Evolutionary conservation across 2,113 vertebrate species (phyloP), one percentile per base, ranked within the genome.

Genomic region (Hemichromis elongatus): DNA sequence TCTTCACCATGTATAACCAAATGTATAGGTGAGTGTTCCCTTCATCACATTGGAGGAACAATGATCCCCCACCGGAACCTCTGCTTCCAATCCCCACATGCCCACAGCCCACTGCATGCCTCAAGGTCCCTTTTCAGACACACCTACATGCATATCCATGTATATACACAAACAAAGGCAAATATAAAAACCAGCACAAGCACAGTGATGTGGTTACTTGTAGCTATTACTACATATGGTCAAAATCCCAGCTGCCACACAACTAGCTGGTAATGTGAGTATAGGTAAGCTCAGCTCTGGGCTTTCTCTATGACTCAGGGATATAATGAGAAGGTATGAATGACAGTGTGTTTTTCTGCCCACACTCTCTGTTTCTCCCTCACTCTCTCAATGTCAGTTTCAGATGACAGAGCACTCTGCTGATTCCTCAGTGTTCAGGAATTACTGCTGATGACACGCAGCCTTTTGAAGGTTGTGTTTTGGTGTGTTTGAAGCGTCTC

Each of bases 391-490:
- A 82, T 84, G 89, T 86, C 92, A 88, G 92, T 90, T 89, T 95
- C 92, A 55, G 91, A 90, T 95, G 90, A 92, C 94, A 92, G 84
- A 83, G 87, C 42, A 30, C 91, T 89, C 81, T 94, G 94, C 90
- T 93, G 93, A 94, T 93, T 92, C 92, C 77, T 94, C 91, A 93
- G 80, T 89, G 90, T 93, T 79, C 90, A 84, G 90, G 89, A 90
- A 92, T 93, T 90, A 90, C 91, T 87, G 88, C 91, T 92, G 92
- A 93, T 92, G 90, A 93, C 92, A 89, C 18, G 9, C 86, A 86
- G 84, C 81, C 83, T 84, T 94, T 89, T 93, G 86, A 92, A 94
- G 89, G 92, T 93, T 92, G 89, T 86, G 82, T 90, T 93, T 92
- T 88, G 70, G 86, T 86, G 75, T 3, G 80, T 92, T 83, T 86